Percentiles rank a stretch among this genome's conserved stretches.
Evolutionary conservation across 2,113 vertebrate genomes (phyloP).

Genomic region (Cephalopterus ornatus): DNA sequence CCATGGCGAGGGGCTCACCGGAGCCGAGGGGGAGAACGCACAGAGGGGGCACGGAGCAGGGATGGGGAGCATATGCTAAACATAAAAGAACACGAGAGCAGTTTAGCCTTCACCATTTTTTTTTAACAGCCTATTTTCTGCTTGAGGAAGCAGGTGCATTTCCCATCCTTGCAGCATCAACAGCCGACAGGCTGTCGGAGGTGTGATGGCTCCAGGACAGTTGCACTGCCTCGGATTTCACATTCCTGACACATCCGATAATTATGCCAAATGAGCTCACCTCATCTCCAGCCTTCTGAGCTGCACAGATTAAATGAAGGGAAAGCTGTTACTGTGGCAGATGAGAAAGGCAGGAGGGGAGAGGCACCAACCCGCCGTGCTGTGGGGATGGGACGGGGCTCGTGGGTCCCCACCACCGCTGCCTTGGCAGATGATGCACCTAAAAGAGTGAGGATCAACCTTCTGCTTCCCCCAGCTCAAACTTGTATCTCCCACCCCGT

Average conservation of each 20-base stretch:
- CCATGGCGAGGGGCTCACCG: neutral
- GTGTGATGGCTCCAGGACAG: slow-evolving; percentile 63
- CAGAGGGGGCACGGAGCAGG: neutral
- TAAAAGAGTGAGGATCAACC: neutral
- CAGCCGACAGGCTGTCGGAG: slow-evolving; percentile 52
- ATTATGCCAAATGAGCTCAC: slow-evolving; percentile 71
- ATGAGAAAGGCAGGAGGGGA: neutral
- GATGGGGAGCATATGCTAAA: slow-evolving; percentile 47
- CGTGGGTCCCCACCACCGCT: accelerated
- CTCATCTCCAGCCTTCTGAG: slow-evolving; percentile 46
- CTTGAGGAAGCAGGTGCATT: slow-evolving; percentile 66
- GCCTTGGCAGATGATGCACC: neutral
- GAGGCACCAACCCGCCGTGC: neutral
- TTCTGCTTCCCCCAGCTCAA: neutral
- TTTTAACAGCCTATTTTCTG: slow-evolving; percentile 68
- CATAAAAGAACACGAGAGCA: neutral
- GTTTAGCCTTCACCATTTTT: slow-evolving; percentile 23
- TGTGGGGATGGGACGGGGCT: neutral
- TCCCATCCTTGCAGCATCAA: slow-evolving; percentile 26
- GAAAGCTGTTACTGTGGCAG: neutral
- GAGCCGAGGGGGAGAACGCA: accelerated
- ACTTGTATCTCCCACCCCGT: neutral
- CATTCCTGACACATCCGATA: slow-evolving; percentile 65
- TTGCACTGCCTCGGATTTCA: slow-evolving; percentile 44
- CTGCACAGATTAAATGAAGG: slow-evolving; percentile 22